These are phyloP conservation scores for Hephaestus fuliginosus DNA, from an alignment of 2,797 vertebrate genomes.

Conservation along the genomic window DNA sequence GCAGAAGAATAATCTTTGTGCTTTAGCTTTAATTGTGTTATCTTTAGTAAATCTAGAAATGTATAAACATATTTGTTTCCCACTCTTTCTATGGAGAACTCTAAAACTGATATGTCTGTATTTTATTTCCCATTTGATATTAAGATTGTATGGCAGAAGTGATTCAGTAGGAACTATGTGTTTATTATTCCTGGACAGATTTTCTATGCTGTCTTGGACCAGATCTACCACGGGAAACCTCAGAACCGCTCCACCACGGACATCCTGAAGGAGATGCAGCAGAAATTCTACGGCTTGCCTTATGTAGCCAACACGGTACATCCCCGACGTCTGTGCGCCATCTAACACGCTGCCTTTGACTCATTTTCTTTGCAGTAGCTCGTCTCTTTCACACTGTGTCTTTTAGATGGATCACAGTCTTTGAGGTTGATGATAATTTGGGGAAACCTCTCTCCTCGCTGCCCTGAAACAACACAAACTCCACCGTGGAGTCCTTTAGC, in stretches of 20 bases:
- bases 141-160: background rate
- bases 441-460: constrained; percentile 43
- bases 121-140: background rate
- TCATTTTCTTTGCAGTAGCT: constrained; percentile 14
- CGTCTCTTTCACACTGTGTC: constrained; percentile 9
- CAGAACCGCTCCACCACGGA: constrained; percentile 92
- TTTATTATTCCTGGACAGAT: constrained; percentile 82
- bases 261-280: constrained; percentile 93
- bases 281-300: constrained; percentile 93
- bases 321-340: background rate
- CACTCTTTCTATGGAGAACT: background rate
- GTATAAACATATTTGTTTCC: background rate
- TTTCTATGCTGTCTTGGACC: constrained; percentile 96
- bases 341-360: background rate
- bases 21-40: background rate
- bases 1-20: background rate
- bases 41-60: background rate
- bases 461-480: constrained; percentile 44
- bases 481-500: constrained; percentile 8
- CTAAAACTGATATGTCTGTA: background rate
- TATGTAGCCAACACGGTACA: constrained; percentile 92
- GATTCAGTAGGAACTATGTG: background rate
- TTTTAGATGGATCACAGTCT: constrained; percentile 44
- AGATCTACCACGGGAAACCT: constrained; percentile 94
- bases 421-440: constrained; percentile 64